phyloP scores from a whole-genome alignment of 1,140 invertebrate genomes.

The Platyscapa corneri region DNA sequence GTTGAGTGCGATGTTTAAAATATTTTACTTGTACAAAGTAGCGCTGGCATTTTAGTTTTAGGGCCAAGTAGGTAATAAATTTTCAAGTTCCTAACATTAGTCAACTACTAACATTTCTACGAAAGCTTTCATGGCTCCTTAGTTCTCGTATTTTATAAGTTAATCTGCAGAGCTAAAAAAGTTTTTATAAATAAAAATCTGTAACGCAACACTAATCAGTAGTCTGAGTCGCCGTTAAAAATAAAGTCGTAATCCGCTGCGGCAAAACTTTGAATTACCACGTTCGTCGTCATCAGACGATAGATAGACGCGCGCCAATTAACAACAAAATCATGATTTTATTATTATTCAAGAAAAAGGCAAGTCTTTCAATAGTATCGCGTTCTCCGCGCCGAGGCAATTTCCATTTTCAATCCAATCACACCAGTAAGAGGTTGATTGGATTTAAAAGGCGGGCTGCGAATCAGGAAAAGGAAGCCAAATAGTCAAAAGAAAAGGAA shows the following conservation, averaged over 20 bases:
- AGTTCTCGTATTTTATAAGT: background rate
- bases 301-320: too few relatives aligned
- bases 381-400: background rate
- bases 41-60: too few relatives aligned
- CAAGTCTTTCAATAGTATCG: background rate
- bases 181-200: background rate
- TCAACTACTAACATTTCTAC: background rate
- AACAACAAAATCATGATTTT: background rate
- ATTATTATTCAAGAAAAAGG: background rate
- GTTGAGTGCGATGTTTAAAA: too few relatives aligned
- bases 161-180: background rate
- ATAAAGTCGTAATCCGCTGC: background rate
- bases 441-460: background rate
- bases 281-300: too few relatives aligned
- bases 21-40: too few relatives aligned
- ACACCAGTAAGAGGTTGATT: background rate
- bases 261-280: background rate
- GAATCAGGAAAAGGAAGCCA: background rate
- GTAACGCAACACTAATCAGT: background rate
- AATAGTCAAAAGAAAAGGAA: background rate
- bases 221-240: background rate
- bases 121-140: background rate
- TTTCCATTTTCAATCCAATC: constrained; percentile 41
- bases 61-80: background rate
- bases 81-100: background rate